Evolutionary conservation across 2,113 vertebrate genomes (phyloP), one percentile per base, ranked within the genome.

Genomic region (Spea bombifrons): DNA sequence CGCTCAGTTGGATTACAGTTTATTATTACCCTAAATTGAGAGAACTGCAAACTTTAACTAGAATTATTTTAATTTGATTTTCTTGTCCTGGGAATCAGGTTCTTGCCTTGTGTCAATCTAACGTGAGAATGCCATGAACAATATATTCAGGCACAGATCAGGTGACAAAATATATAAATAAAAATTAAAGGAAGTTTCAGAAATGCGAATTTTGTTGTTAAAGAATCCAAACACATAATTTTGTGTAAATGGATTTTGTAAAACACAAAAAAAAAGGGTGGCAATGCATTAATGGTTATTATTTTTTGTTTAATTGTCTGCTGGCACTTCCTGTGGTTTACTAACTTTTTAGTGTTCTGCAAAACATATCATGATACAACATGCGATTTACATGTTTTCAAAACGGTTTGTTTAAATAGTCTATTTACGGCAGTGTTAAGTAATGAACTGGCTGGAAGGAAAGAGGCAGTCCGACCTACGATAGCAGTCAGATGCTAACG

Each of bases 1-100:
- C 77, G 6, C 66, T 12, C 53, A 78, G 76, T 83, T 69, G 80
- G 57, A 89, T 85, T 79, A 82, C 3, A 75, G 46, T 47, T 83
- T 69, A 84, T 61, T 84, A 84, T 80, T 84, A 85, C 83, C 84
- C 82, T 84, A 83, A 55, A 82, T 75, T 15, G 80, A 80, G 74
- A 80, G 78, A 80, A 74, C 78, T 74, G 78, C 78, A 80, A 80
- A 80, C 78, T 80, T 80, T 74, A 80, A 80, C 78, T 80, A 68
- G 71, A 80, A 80, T 80, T 67, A 74, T 74, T 80, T 78, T 63
- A 80, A 80, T 80, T 74, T 74, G 78, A 80, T 80, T 80, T 74
- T 55, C 73, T 57, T 65, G 52, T 80, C 66, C 74, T 46, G 4
- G 71, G 68, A 74, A 80, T 68, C 6, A 80, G 73, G 64, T 10